Evolutionary conservation across 2,113 vertebrate species (phyloP).

Genomic region (Xyliphius kryptos): DNA sequence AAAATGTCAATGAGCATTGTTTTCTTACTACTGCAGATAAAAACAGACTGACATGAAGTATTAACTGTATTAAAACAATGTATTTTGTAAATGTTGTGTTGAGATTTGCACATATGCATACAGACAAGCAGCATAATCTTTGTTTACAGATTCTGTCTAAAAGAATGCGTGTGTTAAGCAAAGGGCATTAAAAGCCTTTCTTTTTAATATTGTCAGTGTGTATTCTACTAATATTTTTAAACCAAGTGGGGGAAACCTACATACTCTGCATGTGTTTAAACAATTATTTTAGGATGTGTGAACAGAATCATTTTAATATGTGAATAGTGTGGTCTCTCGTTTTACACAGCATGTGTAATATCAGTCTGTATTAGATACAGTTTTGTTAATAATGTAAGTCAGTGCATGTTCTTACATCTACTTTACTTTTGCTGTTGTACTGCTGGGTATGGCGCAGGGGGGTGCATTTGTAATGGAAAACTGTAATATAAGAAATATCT

Average conservation of each 20-base stretch:
- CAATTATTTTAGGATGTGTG: background rate
- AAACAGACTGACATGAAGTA: conserved; percentile 32
- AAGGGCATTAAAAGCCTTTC: background rate
- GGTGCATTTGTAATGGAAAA: conserved; percentile 6
- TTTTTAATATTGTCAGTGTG: background rate
- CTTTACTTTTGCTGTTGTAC: background rate
- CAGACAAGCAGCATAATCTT: background rate
- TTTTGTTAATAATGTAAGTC: background rate
- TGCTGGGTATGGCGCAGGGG: conserved; percentile 11
- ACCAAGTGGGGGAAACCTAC: too few relatives aligned
- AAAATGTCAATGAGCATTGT: background rate
- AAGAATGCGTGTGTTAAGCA: background rate
- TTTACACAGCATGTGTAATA: background rate
- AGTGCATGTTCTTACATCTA: background rate
- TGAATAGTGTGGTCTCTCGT: background rate
- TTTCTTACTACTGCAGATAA: conserved; percentile 6
- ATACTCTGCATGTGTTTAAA: too few relatives aligned
- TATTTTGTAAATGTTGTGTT: background rate
- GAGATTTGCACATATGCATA: too few relatives aligned
- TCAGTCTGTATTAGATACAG: background rate
- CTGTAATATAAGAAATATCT: background rate
- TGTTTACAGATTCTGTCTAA: conserved; percentile 9
- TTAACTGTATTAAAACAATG: conserved; percentile 17
- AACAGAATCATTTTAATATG: background rate
- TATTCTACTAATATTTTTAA: too few relatives aligned